A percentile compares a stretch with the other conserved stretches of the same genome.
phyloP scores from a whole-genome alignment of 1,140 invertebrate genomes.

The Drosophila azteca region DNA sequence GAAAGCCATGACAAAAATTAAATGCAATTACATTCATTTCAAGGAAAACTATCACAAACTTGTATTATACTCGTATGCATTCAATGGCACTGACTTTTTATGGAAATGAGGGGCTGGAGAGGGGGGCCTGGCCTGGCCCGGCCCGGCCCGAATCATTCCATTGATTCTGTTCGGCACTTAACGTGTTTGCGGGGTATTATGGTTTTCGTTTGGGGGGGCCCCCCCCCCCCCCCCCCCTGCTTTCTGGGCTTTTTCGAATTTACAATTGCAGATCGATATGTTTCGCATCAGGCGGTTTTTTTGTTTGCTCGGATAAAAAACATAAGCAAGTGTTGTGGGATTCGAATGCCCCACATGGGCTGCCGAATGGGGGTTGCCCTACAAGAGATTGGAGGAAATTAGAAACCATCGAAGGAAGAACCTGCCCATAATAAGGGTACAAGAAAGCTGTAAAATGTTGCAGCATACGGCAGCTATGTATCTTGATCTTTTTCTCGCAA shows the following conservation, averaged over 20 bases:
- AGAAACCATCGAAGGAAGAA: too few species aligned
- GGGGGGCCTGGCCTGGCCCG: constrained; percentile 26
- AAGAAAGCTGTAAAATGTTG: too few species aligned
- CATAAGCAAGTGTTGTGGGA: constrained; percentile 10
- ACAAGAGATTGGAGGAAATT: background rate
- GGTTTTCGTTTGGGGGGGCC: constrained; percentile 29
- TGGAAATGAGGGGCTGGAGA: background rate
- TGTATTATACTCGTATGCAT: constrained; percentile 53
- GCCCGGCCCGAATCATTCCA: constrained; percentile 33
- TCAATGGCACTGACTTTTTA: constrained; percentile 59
- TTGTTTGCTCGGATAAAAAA: constrained; percentile 6
- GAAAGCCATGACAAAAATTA: constrained; percentile 47
- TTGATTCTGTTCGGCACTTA: constrained; percentile 61
- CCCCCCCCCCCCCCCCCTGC: background rate
- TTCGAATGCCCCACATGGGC: too few species aligned
- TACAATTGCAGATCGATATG: constrained; percentile 36
- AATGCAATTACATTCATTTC: constrained; percentile 40
- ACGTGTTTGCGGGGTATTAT: constrained; percentile 64
- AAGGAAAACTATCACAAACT: constrained; percentile 60
- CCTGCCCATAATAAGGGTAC: too few species aligned
- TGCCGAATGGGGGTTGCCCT: background rate
- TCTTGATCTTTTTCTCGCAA: too few species aligned
- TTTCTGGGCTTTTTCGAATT: constrained; percentile 12
- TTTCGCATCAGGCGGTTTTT: constrained; percentile 11
- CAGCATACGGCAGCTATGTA: too few species aligned